A percentile compares a stretch with the other conserved stretches of the same genome.
phyloP scores from a whole-genome alignment of 2,113 vertebrate genomes.

The Callocephalon fimbriatum region DNA sequence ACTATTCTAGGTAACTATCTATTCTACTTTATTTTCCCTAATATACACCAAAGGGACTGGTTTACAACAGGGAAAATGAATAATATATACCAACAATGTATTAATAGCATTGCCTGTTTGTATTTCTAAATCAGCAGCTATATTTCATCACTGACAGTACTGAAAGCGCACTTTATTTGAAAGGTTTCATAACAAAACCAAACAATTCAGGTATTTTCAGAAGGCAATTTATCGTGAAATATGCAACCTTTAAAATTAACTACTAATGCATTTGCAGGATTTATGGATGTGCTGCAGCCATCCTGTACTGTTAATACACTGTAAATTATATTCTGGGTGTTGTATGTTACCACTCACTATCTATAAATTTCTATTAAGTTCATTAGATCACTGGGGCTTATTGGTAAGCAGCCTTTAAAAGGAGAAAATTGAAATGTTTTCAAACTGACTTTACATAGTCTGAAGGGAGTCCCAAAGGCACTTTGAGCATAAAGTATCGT shows the following conservation, averaged over 20 bases:
- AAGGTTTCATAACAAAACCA: constrained; percentile 32
- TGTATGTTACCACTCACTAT: constrained; percentile 29
- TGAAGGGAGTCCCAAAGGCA: neutral
- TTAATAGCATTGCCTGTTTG: constrained; percentile 30
- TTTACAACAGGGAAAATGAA: constrained; percentile 1
- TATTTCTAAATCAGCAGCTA: constrained; percentile 24
- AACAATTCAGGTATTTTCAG: constrained; percentile 45
- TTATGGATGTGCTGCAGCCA: constrained; percentile 28
- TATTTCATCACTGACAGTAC: constrained; percentile 5
- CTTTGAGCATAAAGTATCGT: neutral
- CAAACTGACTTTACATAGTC: neutral
- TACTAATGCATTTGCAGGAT: constrained; percentile 35
- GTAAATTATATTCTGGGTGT: constrained; percentile 40
- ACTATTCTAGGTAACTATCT: neutral
- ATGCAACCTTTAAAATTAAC: constrained; percentile 49
- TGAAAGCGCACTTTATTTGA: constrained; percentile 31
- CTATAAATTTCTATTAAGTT: constrained; percentile 55
- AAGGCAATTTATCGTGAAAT: neutral
- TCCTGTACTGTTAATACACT: neutral
- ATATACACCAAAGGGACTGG: neutral
- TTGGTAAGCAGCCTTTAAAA: neutral
- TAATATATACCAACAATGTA: constrained; percentile 27
- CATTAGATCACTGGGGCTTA: constrained; percentile 9
- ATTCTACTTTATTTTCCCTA: neutral
- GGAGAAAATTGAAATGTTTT: constrained; percentile 7